Evolutionary conservation across 2,113 vertebrate species (phyloP).

Genomic region (Hyperoodon ampullatus): DNA sequence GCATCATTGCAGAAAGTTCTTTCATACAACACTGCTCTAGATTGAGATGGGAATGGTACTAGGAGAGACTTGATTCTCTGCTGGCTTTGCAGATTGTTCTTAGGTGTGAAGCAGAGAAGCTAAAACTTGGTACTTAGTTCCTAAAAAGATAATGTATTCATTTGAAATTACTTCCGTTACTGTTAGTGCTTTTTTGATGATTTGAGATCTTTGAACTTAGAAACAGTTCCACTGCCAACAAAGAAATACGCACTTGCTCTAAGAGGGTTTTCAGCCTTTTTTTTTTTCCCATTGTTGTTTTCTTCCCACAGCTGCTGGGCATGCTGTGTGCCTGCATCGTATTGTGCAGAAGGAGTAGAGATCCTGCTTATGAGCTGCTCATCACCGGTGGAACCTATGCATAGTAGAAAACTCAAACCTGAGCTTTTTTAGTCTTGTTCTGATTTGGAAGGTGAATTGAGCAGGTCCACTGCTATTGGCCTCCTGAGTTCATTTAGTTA

Average conservation of each 20-base stretch:
- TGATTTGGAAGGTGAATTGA: slow-evolving; percentile 76
- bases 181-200: neutral
- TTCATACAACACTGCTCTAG: neutral
- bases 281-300: slow-evolving; percentile 16
- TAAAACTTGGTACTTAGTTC: neutral
- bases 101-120: neutral
- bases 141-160: neutral
- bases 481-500: slow-evolving; percentile 82
- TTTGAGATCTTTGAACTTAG: neutral
- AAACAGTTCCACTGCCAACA: neutral
- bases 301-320: slow-evolving; percentile 91
- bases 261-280: neutral
- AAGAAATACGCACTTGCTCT: neutral
- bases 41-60: neutral
- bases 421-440: slow-evolving; percentile 75
- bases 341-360: slow-evolving; percentile 92
- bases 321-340: slow-evolving; percentile 96
- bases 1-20: neutral
- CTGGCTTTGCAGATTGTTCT: neutral
- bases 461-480: slow-evolving; percentile 76
- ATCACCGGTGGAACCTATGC: slow-evolving; percentile 93
- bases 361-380: slow-evolving; percentile 95
- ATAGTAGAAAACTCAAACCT: slow-evolving; percentile 79
- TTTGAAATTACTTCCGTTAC: neutral
- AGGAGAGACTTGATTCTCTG: neutral